Base-by-base conservation (phyloP, 2,797 vertebrate genomes). In the Lithobates sylvaticus region DNA sequence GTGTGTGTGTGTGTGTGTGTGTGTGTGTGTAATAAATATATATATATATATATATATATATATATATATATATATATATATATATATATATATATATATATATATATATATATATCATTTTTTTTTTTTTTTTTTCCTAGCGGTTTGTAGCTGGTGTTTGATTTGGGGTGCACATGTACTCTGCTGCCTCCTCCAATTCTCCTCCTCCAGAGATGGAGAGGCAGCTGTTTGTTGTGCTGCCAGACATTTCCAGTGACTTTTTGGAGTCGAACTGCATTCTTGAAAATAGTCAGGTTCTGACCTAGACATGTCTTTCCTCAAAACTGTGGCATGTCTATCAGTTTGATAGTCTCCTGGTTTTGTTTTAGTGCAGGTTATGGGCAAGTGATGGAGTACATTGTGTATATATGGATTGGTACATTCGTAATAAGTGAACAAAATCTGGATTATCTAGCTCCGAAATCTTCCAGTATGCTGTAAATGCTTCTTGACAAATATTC, bases 181-280 rank as follows among this genome's bases (percentile, higher is more conserved):
- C 82, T 85, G 1, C 34, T 80, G 23, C 76, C 27, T 77, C 88
- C 47, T 0, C 39, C 68, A 8, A 26, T 83, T 86, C 78, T 54
- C 70, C 16, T 36, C 34, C 68, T 78, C n/a, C 77, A 76, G 0
- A 0, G 84, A 3, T 0, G 0, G 0, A 10, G 1, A 64, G 89
- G 50, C 65, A 64, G 8, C 73, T 76, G 68, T 47, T 36, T 42
- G 54, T 21, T 73, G 70, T 68, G 72, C 21, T 86, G 67, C 78
- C 86, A 27, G 89, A 76, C 81, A 71, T 65, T 12, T 76, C 18
- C 13, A 78, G 32, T 82, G 77, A 29, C n/a, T 88, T 73, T 65
- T 7, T 58, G 47, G 86, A 44, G 0, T 85, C 73, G 42, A 76
- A 87, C 89, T 23, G 16, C 70, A 0, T 70, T 18, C 27, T 44